These are phyloP conservation scores for Cassiopea xamachana DNA, from an alignment of 30 jellyfish, hydroid and myxozoan genomes.

Conservation along the genomic window DNA sequence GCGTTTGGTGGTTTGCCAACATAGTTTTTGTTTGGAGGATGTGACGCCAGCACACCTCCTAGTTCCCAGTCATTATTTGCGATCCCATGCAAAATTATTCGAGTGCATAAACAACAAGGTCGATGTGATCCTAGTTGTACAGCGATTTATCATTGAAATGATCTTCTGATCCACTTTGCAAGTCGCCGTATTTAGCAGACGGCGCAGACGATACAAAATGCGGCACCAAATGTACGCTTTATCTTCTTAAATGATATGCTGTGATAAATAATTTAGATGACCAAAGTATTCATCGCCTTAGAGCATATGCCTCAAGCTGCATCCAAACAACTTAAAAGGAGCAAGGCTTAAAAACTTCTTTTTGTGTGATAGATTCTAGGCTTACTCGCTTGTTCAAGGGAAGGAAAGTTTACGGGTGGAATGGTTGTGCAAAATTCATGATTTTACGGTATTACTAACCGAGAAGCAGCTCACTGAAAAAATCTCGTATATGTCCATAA, in stretches of 20 bases:
- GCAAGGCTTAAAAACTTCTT: no score
- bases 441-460: no score
- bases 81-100: neutral
- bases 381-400: no score
- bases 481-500: no score
- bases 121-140: constrained; percentile 17
- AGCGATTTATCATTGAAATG: neutral
- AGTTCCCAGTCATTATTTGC: no score
- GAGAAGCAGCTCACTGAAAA: no score
- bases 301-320: neutral
- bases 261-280: constrained; percentile 15
- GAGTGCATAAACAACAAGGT: constrained; percentile 4
- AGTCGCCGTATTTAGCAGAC: constrained; percentile 53
- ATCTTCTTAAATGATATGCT: constrained; percentile 26
- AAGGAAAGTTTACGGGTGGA: no score
- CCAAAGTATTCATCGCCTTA: constrained; percentile 17
- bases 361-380: no score
- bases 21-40: no score
- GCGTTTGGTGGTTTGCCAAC: no score
- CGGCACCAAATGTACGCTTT: constrained; percentile 38
- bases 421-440: no score
- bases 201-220: constrained; percentile 17
- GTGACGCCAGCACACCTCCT: no score
- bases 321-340: neutral
- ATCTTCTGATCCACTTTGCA: constrained; percentile 56